phyloP scores from a whole-genome alignment of 2,113 vertebrate species.

The Erpornis zantholeuca region DNA sequence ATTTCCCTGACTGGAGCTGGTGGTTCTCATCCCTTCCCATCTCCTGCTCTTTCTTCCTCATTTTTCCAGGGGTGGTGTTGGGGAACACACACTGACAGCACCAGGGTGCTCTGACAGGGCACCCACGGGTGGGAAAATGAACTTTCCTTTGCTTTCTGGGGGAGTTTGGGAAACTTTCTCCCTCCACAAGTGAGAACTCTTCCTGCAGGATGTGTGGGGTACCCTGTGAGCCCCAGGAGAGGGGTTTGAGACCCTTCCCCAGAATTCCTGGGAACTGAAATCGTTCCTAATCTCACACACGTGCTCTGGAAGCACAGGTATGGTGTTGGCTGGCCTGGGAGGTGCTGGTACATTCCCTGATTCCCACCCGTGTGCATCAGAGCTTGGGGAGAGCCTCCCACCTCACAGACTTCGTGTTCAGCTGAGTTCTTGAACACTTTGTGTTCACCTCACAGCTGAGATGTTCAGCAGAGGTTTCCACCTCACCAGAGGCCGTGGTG shows the following conservation, averaged over 20 bases:
- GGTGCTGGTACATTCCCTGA: accelerated
- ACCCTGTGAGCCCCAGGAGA: background rate
- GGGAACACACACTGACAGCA: background rate
- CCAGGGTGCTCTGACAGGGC: accelerated
- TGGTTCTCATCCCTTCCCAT: background rate
- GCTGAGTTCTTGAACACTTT: too few relatives aligned
- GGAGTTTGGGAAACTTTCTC: background rate
- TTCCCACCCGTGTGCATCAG: accelerated
- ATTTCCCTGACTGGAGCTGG: background rate
- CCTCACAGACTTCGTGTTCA: background rate
- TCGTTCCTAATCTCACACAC: accelerated
- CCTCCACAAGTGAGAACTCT: too few relatives aligned
- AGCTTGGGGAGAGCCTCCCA: background rate
- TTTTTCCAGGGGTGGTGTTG: background rate
- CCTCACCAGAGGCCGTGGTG: accelerated
- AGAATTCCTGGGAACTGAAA: background rate
- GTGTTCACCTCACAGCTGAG: too few relatives aligned
- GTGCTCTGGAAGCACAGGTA: accelerated
- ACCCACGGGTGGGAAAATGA: background rate
- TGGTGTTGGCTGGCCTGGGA: background rate
- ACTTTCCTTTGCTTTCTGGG: background rate
- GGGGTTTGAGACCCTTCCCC: background rate
- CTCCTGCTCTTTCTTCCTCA: background rate
- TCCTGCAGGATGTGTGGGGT: background rate
- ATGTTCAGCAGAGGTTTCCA: accelerated